Conservation (phyloP, 1,140 invertebrate genomes). For the Drosophila yakuba region DNA sequence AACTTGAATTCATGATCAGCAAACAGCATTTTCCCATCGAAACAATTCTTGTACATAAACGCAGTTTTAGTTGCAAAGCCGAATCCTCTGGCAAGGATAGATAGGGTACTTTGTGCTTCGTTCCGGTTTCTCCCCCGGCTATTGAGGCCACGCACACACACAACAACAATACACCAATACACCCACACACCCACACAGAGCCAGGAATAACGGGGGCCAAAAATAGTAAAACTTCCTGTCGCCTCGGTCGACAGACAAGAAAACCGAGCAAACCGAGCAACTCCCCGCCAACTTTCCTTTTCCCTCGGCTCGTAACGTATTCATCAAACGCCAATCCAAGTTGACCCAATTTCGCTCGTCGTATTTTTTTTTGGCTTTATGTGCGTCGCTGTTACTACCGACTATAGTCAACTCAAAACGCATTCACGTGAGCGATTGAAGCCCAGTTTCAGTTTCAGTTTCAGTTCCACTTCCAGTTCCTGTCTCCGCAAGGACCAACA, state of each 20-base stretch:
- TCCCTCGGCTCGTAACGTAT: conserved; percentile 32
- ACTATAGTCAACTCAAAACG: conserved; percentile 27
- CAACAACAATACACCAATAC: conserved; percentile 4
- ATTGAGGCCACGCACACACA: conserved; percentile 35
- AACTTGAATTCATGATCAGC: too few species aligned
- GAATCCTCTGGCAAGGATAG: too few species aligned
- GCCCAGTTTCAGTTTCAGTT: neutral
- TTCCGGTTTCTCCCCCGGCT: conserved; percentile 7
- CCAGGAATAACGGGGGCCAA: conserved; percentile 10
- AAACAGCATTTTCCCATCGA: too few species aligned
- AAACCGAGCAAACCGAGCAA: conserved; percentile 5
- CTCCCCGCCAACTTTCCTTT: conserved; percentile 3
- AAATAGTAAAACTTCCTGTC: conserved; percentile 58
- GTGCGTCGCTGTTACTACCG: neutral
- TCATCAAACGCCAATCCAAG: conserved; percentile 67
- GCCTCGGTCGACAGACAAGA: conserved; percentile 28
- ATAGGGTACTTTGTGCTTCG: neutral
- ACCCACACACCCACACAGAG: conserved; percentile 18
- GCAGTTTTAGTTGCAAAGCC: too few species aligned
- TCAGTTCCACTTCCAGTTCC: too few species aligned
- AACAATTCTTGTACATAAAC: too few species aligned
- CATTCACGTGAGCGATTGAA: conserved; percentile 39
- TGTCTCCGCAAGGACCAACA: too few species aligned
- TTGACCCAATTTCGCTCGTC: conserved; percentile 62
- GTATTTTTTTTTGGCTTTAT: conserved; percentile 21